Base-by-base conservation (phyloP, 2,888 invertebrate genomes). In the Blastobasis lacticolella region DNA sequence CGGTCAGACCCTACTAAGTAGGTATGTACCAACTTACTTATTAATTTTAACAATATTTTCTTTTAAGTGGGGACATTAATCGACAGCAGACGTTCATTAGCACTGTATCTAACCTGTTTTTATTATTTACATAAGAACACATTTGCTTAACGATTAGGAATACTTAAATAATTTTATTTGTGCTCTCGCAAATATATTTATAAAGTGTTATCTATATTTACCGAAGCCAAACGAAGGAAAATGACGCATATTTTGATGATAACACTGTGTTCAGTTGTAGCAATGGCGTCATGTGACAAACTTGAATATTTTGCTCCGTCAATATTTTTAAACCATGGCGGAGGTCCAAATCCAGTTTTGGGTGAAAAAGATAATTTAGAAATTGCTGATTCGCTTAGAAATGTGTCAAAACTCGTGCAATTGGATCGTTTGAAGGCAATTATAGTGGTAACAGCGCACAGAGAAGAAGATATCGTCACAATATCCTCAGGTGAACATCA, bases 401-500 rank as follows among this genome's bases (percentile, higher is more conserved):
- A 87, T 44, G 71, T 87, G 1, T 75, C 80, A 51, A 81, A 84
- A 49, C 75, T 86, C 57, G 61, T 86, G 2, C 70, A 86, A 53
- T 66, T 88, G 23, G 73, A 81, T 47, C 73, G 81, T 46, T 46
- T 83, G 6, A 84, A 82, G 64, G 88, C 82, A 0, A 86, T 88
- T 0, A 75, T 88, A 46, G 60, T 88, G 10, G 85, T 88, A 7
- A 88, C 88, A 0, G 88, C 88, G 0, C 88, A 88, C 54, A 88
- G 88, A 88, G 78, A 88, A 54, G 85, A 85, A 54, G 71, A 61
- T 8, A 60, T 69, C 10, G 86, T 88, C 1, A 78, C 80, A 0
- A 86, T 88, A 65, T 88, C 88, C 1, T 86, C 87, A n/a, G 73
- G 70, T 37, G 67, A 79, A 51, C 75, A 80, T n/a, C 88, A 88